Evolutionary conservation across 2,888 invertebrate species (phyloP).

Genomic region (Adineta ricciae): DNA sequence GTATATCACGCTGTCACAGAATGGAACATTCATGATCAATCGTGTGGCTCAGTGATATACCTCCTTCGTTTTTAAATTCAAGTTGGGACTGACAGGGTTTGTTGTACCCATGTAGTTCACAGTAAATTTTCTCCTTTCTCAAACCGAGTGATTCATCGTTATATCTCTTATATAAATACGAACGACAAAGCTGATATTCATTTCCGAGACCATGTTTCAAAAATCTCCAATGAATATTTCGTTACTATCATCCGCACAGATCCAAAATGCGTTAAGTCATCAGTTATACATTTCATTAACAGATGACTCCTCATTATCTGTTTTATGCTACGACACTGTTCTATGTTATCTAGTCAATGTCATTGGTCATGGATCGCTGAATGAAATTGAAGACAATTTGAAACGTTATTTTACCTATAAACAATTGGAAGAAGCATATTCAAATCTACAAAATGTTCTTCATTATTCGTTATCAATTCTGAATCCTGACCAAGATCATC

Average conservation of each 20-base stretch:
- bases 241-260: background rate
- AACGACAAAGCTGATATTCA: no score
- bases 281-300: background rate
- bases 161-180: no score
- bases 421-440: background rate
- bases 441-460: background rate
- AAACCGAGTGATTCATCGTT: no score
- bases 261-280: background rate
- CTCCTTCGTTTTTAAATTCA: no score
- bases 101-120: no score
- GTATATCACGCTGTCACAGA: background rate
- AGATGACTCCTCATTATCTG: background rate
- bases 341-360: constrained; percentile 1
- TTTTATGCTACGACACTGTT: background rate
- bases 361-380: background rate
- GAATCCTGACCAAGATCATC: background rate
- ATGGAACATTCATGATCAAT: background rate
- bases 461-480: background rate
- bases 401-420: background rate
- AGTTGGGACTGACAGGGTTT: no score
- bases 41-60: background rate
- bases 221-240: background rate
- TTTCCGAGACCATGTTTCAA: background rate
- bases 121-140: background rate
- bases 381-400: background rate